Percentiles rank a stretch among this genome's conserved stretches.
phyloP scores from a whole-genome alignment of 2,888 invertebrate genomes.

The Lochmaea capreae region DNA sequence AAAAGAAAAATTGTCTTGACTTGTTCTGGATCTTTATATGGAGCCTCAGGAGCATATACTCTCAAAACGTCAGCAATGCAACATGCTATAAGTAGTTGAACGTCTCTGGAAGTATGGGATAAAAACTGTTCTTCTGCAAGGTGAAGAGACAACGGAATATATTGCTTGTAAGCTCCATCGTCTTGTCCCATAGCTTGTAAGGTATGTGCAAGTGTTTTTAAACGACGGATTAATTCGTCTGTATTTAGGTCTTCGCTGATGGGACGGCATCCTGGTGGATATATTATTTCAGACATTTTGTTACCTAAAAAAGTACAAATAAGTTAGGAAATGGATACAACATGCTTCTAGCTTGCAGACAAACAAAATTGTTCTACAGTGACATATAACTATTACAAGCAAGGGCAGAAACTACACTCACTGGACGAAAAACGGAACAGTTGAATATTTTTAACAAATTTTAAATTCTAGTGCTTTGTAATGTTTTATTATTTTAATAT shows the following conservation, averaged over 20 bases:
- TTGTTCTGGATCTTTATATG: constrained; percentile 95
- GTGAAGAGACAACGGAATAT: constrained; percentile 91
- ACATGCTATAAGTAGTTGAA: constrained; percentile 94
- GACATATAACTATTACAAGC: too few relatives aligned
- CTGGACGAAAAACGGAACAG: too few relatives aligned
- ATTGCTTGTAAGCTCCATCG: constrained; percentile 92
- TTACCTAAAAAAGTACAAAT: constrained; percentile 4
- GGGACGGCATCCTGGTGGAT: constrained; percentile 95
- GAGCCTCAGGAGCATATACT: constrained; percentile 97
- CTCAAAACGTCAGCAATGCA: constrained; percentile 97
- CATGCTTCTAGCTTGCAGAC: too few relatives aligned
- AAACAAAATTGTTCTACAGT: too few relatives aligned
- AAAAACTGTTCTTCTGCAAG: constrained; percentile 94
- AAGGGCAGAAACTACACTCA: too few relatives aligned
- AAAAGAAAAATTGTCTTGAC: constrained; percentile 94
- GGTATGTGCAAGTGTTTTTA: constrained; percentile 94
- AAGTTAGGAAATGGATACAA: background rate
- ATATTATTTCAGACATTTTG: constrained; percentile 86
- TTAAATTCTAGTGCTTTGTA: too few relatives aligned
- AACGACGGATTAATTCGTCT: constrained; percentile 93
- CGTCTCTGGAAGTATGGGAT: constrained; percentile 90
- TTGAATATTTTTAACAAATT: too few relatives aligned
- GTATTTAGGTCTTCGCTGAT: constrained; percentile 94
- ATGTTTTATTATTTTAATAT: too few relatives aligned
- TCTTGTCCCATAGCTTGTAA: constrained; percentile 97